Evolutionary conservation across 2,888 invertebrate genomes (phyloP), one percentile per base, ranked within the genome.

Genomic region (Drosophila tanythrix): DNA sequence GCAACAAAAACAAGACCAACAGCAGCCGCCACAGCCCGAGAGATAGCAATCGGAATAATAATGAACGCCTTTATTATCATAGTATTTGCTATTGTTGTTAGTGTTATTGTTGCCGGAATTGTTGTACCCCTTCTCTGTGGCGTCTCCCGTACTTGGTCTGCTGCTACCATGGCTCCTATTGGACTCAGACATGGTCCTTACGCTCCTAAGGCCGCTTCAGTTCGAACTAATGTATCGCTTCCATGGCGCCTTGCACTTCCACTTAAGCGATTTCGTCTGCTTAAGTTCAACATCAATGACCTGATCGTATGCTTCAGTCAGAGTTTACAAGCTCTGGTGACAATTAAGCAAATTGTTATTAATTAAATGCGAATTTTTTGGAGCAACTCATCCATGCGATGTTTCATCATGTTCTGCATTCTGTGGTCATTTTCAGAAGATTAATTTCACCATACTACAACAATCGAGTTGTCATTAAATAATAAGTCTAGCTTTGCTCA

Each of bases 61-160:
- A 87, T 87, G 87, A 87, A 87, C 85, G 83, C 85, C 76, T 83
- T 89, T 82, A 87, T 87, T 87, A 87, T 83, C 88, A 88, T 88
- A 88, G 74, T 56, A 43, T 74, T 75, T 62, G 82, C 76, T 46
- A 35, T 65, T 69, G 60, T 66, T 74, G 70, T 64, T 58, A 46
- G 25, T 46, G 56, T 56, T 59, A 27, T 18, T 67, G 59, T 58
- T 52, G 59, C 65, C 61, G 71, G 64, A 61, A 66, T 40, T 86
- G 85, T 83, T 83, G 81, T 86, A 78, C 82, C 70, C 73, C 67
- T 69, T 76, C 74, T 76, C 27, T 58, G 70, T 60, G 70, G 78
- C 75, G 73, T 72, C 81, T 73, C 59, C 71, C 60, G 68, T 58
- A 36, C 66, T 66, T 60, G 61, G 50, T 50, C 55, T 61, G 35